Evolutionary conservation across 2,113 vertebrate species (phyloP).

Genomic region (Sturnira hondurensis): DNA sequence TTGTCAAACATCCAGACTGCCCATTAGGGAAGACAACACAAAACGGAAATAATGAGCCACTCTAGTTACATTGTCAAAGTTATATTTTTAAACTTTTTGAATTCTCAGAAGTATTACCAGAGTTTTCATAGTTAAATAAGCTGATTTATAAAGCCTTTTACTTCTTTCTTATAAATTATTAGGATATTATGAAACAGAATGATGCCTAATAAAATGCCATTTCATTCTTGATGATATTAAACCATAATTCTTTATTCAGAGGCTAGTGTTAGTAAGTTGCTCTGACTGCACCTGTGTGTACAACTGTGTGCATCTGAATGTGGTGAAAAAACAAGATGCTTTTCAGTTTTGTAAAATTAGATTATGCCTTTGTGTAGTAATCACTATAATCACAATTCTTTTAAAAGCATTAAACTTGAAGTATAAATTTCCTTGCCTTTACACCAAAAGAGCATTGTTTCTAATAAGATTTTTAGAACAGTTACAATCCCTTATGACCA

Average conservation of each 20-base stretch:
- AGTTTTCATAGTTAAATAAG: background rate
- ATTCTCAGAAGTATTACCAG: background rate
- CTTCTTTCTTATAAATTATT: background rate
- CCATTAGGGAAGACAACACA: background rate
- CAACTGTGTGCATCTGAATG: background rate
- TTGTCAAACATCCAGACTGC: background rate
- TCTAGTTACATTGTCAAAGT: background rate
- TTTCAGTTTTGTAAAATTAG: background rate
- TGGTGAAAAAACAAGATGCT: background rate
- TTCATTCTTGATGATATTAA: constrained; percentile 16
- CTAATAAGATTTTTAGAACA: background rate
- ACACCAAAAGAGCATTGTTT: background rate
- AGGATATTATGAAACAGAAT: background rate
- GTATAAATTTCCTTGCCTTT: background rate
- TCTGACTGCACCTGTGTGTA: background rate
- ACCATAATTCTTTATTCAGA: constrained; percentile 35
- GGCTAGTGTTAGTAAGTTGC: constrained; percentile 34
- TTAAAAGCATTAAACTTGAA: background rate
- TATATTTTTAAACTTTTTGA: constrained; percentile 17
- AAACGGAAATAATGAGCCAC: background rate
- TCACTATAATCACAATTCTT: background rate
- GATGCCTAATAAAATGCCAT: background rate
- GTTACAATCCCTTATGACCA: background rate
- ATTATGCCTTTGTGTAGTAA: background rate
- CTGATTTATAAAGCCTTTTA: background rate